These are phyloP conservation scores for Heteropelma amictum DNA, from an alignment of 2,888 invertebrate species.

Conservation along the genomic window DNA sequence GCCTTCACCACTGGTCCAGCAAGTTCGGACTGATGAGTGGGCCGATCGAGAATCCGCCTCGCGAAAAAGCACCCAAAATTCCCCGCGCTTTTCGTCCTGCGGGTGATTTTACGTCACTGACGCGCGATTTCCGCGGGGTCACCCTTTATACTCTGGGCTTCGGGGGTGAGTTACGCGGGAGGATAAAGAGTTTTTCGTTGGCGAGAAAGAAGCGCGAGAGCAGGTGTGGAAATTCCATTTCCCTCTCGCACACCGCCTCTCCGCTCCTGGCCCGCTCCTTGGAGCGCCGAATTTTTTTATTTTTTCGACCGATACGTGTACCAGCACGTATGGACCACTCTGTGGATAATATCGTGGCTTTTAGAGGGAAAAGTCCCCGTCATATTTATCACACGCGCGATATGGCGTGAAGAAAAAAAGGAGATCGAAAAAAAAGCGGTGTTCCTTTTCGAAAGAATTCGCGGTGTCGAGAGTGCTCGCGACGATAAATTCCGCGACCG, in stretches of 20 bases:
- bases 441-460: constrained; percentile 3
- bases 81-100: no score
- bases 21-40: no score
- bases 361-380: constrained; percentile 18
- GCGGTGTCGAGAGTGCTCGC: background rate
- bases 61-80: no score
- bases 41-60: no score
- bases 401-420: no score
- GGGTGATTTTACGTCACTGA: no score
- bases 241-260: constrained; percentile 58
- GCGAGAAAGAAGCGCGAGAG: constrained; percentile 47
- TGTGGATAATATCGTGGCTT: constrained; percentile 42
- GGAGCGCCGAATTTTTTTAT: constrained; percentile 60
- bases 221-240: constrained; percentile 73
- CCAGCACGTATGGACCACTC: constrained; percentile 53
- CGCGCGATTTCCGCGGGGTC: background rate
- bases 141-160: background rate
- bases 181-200: constrained; percentile 42
- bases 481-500: constrained; percentile 2
- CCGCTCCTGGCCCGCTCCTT: background rate
- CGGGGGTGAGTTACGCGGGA: constrained; percentile 54
- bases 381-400: constrained; percentile 7
- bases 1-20: no score
- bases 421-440: no score
- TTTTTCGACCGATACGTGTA: constrained; percentile 52